Evolutionary conservation across 2,113 vertebrate species (phyloP).

Genomic region (Lampris incognitus): DNA sequence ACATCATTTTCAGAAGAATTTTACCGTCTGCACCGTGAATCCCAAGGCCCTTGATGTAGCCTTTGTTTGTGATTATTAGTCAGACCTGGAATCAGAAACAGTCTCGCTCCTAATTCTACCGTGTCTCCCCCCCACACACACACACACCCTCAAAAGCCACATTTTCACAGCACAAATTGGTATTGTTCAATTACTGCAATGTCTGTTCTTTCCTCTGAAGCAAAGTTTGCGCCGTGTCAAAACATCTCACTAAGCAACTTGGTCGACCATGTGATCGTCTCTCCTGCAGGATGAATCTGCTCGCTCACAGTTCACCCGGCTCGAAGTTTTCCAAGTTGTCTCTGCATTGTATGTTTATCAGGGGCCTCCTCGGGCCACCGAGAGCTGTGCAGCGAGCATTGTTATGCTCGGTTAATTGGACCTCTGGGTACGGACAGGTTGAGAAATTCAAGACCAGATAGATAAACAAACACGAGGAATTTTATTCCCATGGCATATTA

Average conservation of each 20-base stretch:
- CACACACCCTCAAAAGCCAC: slow-evolving; percentile 60
- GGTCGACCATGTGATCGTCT: slow-evolving; percentile 61
- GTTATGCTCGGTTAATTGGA: slow-evolving; percentile 79
- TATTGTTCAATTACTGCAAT: slow-evolving; percentile 62
- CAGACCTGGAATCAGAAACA: slow-evolving; percentile 25
- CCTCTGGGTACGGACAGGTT: slow-evolving; percentile 75
- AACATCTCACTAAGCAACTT: slow-evolving; percentile 68
- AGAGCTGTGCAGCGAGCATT: slow-evolving; percentile 54
- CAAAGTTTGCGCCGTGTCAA: slow-evolving; percentile 67
- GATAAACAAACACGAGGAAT: slow-evolving; percentile 73
- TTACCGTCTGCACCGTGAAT: slow-evolving; percentile 29
- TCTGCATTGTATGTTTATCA: slow-evolving; percentile 65
- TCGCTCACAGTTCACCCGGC: slow-evolving; percentile 62
- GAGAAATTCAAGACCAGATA: slow-evolving; percentile 75
- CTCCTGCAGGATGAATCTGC: slow-evolving; percentile 55
- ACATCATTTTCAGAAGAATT: slow-evolving; percentile 64
- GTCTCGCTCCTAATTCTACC: slow-evolving; percentile 22
- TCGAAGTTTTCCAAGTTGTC: slow-evolving; percentile 63
- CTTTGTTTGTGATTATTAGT: slow-evolving; percentile 43
- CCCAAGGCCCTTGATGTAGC: slow-evolving; percentile 9
- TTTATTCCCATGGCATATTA: slow-evolving; percentile 67
- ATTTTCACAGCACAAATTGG: slow-evolving; percentile 55
- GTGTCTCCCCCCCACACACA: slow-evolving; percentile 36
- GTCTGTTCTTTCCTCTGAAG: slow-evolving; percentile 49
- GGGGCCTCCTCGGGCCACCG: slow-evolving; percentile 54